Conservation (phyloP, 1,140 invertebrate species). For the Diachasmimorpha longicaudata region DNA sequence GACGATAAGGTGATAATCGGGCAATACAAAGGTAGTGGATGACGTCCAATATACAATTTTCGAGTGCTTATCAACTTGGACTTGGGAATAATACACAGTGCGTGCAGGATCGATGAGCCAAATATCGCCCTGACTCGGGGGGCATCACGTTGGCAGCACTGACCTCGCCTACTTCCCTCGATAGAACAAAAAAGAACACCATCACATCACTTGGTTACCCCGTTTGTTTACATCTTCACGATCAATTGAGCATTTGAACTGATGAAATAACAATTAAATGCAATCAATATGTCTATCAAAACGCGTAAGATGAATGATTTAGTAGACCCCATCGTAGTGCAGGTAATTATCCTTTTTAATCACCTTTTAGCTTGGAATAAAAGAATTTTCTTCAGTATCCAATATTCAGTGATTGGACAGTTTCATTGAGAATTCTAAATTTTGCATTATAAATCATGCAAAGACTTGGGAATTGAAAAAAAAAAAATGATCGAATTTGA, state of each 20-base stretch:
- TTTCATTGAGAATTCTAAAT: background rate
- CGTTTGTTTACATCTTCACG: background rate
- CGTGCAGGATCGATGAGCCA: background rate
- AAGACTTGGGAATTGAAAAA: background rate
- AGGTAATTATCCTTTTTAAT: conserved; percentile 34
- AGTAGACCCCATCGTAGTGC: conserved; percentile 38
- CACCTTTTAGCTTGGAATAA: background rate
- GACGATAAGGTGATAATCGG: too few species aligned
- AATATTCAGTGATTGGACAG: background rate
- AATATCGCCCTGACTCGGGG: too few species aligned
- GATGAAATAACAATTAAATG: background rate
- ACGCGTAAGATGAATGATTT: conserved; percentile 44
- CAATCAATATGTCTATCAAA: conserved; percentile 42
- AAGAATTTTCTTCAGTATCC: background rate
- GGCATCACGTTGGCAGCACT: background rate
- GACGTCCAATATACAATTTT: too few species aligned
- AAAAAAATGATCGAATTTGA: background rate
- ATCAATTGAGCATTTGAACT: background rate
- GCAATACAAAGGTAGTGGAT: too few species aligned
- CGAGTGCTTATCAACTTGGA: too few species aligned
- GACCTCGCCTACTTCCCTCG: background rate
- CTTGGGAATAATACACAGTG: background rate
- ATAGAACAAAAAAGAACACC: background rate
- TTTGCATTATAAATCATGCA: background rate
- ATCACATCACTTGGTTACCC: background rate